Conservation (phyloP, 2,888 invertebrate species). For the Epinotia demarniana region DNA sequence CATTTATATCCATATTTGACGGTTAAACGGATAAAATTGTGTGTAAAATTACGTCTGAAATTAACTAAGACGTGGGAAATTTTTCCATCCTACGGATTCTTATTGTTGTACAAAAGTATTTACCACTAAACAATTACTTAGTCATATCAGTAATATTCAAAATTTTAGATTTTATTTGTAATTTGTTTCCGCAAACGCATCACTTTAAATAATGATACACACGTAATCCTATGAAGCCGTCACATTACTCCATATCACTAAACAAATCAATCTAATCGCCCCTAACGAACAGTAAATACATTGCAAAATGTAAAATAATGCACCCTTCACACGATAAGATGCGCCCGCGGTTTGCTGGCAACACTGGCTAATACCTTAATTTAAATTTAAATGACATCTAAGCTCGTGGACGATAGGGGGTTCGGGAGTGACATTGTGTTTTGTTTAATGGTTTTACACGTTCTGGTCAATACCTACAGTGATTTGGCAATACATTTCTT, state of each 20-base stretch:
- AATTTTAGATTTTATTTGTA: neutral
- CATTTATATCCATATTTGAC: no score
- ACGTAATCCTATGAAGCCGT: slow-evolving; percentile 35
- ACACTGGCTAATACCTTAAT: slow-evolving; percentile 78
- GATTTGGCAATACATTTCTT: slow-evolving; percentile 14
- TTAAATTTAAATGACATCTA: slow-evolving; percentile 83
- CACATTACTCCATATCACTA: slow-evolving; percentile 42
- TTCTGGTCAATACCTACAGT: slow-evolving; percentile 23
- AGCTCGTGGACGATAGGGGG: slow-evolving; percentile 66
- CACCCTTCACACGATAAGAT: slow-evolving; percentile 45
- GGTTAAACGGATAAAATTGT: no score
- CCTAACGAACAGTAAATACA: slow-evolving; percentile 44
- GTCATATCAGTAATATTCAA: neutral
- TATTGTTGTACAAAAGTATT: neutral
- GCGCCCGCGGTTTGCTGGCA: slow-evolving; percentile 56
- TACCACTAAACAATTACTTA: neutral
- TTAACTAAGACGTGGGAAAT: no score
- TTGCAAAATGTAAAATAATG: slow-evolving; percentile 46
- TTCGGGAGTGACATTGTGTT: slow-evolving; percentile 59
- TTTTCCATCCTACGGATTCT: neutral
- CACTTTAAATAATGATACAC: slow-evolving; percentile 24
- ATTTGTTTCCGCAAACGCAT: slow-evolving; percentile 15
- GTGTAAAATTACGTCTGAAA: no score
- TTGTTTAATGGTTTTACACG: slow-evolving; percentile 37
- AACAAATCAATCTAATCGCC: slow-evolving; percentile 45